Conservation (phyloP, 2,113 vertebrate species). For the Tangachromis dhanisi region DNA sequence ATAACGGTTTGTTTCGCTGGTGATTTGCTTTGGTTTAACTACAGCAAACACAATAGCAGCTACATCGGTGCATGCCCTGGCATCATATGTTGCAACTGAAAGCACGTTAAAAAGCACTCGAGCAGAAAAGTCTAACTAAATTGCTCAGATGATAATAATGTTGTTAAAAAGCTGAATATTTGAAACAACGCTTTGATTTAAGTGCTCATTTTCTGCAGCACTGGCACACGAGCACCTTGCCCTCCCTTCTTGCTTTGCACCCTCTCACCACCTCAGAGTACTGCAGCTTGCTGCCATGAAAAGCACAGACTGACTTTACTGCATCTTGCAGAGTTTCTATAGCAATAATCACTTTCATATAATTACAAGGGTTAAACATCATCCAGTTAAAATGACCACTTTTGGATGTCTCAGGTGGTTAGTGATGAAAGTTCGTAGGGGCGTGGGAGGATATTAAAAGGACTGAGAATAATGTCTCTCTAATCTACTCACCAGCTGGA, state of each 20-base stretch:
- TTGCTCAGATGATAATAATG: background rate
- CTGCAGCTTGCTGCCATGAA: background rate
- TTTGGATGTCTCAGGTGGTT: background rate
- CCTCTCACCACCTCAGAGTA: background rate
- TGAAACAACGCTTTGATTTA: background rate
- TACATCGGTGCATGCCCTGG: too few species aligned
- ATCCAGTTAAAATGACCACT: background rate
- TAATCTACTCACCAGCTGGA: conserved; percentile 87
- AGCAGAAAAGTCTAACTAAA: background rate
- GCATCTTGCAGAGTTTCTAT: background rate
- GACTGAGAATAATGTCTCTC: background rate
- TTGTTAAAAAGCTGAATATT: background rate
- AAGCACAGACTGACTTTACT: background rate
- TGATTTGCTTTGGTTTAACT: background rate
- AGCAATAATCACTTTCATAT: background rate
- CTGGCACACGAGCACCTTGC: background rate
- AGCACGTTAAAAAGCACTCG: background rate
- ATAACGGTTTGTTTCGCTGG: background rate
- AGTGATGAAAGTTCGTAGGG: background rate
- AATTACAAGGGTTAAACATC: background rate
- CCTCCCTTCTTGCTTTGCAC: background rate
- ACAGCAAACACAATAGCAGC: background rate
- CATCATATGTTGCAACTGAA: background rate
- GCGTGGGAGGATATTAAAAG: background rate
- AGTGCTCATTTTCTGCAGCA: background rate